Evolutionary conservation across 2,888 invertebrate genomes (phyloP).

Genomic region (Labia minor): DNA sequence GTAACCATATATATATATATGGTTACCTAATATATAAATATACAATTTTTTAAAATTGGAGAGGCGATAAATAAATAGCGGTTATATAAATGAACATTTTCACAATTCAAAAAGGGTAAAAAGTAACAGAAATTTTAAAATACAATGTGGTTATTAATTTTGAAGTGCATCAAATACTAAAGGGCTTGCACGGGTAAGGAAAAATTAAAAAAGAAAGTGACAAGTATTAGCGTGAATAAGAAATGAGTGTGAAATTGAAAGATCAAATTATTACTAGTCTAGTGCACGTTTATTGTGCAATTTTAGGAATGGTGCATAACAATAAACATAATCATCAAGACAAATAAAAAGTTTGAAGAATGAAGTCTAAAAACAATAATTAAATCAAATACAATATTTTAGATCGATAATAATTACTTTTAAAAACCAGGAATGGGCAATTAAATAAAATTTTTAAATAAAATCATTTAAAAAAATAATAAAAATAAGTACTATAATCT

Average conservation of each 20-base stretch:
- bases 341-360: background rate
- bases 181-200: conserved; percentile 1
- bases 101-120: too few relatives aligned
- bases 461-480: too few relatives aligned
- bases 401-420: background rate
- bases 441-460: background rate
- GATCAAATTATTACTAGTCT: background rate
- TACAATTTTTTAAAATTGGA: background rate
- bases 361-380: background rate
- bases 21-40: background rate
- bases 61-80: too few relatives aligned
- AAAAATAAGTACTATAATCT: too few relatives aligned
- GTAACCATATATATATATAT: too few relatives aligned
- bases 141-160: too few relatives aligned
- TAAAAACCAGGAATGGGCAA: background rate
- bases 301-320: background rate
- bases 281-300: background rate
- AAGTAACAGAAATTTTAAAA: too few relatives aligned
- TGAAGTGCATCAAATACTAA: background rate
- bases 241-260: background rate
- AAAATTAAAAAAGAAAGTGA: background rate
- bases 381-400: background rate
- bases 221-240: background rate
- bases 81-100: too few relatives aligned
- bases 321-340: background rate